Conservation (phyloP, 2,113 vertebrate genomes). For the Corvus cornix region DNA sequence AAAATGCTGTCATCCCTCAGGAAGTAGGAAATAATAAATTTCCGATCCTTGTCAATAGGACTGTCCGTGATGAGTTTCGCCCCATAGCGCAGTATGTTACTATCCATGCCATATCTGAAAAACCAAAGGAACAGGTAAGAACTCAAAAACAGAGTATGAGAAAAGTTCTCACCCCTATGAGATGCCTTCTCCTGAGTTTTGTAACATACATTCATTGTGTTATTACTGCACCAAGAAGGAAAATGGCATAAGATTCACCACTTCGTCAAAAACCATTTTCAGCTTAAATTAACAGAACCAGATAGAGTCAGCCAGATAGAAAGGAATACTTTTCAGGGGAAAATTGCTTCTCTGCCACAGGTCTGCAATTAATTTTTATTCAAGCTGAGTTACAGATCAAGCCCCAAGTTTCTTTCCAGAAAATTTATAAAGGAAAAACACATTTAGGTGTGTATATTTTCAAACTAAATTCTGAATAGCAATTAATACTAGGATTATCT, state of each 20-base stretch:
- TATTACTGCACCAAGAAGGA: neutral
- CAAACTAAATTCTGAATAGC: neutral
- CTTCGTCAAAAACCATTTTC: neutral
- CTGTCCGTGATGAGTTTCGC: constrained; percentile 77
- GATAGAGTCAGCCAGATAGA: neutral
- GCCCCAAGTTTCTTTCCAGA: neutral
- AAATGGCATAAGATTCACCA: neutral
- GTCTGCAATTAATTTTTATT: constrained; percentile 15
- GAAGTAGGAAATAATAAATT: constrained; percentile 86
- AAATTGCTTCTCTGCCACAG: neutral
- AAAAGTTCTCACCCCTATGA: neutral
- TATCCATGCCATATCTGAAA: constrained; percentile 77
- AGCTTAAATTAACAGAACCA: neutral
- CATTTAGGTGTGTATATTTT: neutral
- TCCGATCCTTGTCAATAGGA: constrained; percentile 69
- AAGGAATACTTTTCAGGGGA: neutral
- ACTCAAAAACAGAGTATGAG: neutral
- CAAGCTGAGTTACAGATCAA: constrained; percentile 9
- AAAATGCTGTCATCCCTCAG: constrained; percentile 85
- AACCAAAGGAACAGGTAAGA: neutral
- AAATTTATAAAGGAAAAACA: neutral
- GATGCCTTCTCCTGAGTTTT: neutral
- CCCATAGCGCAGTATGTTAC: constrained; percentile 79
- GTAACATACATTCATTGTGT: neutral
- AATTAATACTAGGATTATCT: neutral